A percentile compares a stretch with the other conserved stretches of the same genome.
Conservation (phyloP, 2,113 vertebrate genomes). For the Bubo bubo region DNA sequence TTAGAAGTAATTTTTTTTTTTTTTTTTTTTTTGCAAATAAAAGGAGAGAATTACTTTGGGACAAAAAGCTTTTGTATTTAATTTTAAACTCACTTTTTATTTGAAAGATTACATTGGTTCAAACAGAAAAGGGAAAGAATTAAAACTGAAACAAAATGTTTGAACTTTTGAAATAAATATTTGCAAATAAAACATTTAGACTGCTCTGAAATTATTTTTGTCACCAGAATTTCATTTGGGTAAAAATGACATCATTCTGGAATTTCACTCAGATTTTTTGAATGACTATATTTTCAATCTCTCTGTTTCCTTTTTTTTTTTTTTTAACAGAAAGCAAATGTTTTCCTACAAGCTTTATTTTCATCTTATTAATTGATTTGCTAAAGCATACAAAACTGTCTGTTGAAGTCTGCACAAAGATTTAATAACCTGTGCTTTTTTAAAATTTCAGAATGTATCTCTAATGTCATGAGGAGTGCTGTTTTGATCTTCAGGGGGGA, state of each 20-base stretch:
- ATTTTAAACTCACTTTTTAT: background rate
- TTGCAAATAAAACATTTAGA: background rate
- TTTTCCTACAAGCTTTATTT: background rate
- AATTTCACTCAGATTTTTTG: background rate
- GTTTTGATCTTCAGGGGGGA: background rate
- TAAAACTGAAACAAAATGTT: background rate
- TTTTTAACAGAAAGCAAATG: background rate
- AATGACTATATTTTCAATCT: rapidly evolving
- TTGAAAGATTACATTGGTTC: background rate
- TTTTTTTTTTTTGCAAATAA: background rate
- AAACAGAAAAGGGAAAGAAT: background rate
- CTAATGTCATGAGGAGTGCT: background rate
- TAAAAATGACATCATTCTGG: background rate
- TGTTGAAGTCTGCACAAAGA: background rate
- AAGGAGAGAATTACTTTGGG: background rate
- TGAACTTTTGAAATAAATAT: background rate
- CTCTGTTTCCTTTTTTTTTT: background rate
- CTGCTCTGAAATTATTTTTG: background rate
- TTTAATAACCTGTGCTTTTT: background rate
- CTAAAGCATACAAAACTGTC: background rate
- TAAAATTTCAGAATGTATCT: background rate
- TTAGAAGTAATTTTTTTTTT: background rate
- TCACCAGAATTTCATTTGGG: background rate
- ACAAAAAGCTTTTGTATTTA: background rate
- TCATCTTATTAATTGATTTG: background rate